phyloP scores from a whole-genome alignment of 2,888 invertebrate genomes.

The Stomorhina lunata region DNA sequence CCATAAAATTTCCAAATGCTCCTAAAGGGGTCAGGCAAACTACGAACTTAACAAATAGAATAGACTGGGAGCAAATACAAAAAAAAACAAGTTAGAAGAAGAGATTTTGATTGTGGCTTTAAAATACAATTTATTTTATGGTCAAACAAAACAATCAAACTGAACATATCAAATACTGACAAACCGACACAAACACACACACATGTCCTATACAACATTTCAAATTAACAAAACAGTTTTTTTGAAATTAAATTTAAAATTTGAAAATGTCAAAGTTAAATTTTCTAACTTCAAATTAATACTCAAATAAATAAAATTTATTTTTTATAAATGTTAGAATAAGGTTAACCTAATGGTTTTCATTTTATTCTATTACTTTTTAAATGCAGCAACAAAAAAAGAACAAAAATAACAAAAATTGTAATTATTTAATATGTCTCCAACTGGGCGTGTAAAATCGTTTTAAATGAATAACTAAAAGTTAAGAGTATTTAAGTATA shows the following conservation, averaged over 20 bases:
- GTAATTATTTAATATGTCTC: slow-evolving; percentile 49
- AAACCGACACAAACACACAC: neutral
- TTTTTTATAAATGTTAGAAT: neutral
- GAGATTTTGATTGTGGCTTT: slow-evolving; percentile 57
- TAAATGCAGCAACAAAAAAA: no score
- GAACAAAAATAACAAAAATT: slow-evolving; percentile 6
- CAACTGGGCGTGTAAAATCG: slow-evolving; percentile 57
- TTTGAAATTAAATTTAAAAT: slow-evolving; percentile 16
- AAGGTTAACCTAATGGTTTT: slow-evolving; percentile 50
- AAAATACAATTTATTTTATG: slow-evolving; percentile 66
- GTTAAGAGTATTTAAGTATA: no score
- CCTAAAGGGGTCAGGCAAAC: slow-evolving; percentile 11
- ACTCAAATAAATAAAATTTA: neutral
- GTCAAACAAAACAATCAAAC: slow-evolving; percentile 59
- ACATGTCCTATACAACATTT: neutral
- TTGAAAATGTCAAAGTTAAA: slow-evolving; percentile 12
- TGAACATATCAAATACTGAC: neutral
- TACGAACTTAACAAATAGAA: neutral
- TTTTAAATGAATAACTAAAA: slow-evolving; percentile 54
- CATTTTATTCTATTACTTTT: neutral
- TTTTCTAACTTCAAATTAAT: slow-evolving; percentile 4
- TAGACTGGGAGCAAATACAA: neutral
- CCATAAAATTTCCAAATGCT: slow-evolving; percentile 31
- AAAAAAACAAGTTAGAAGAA: neutral
- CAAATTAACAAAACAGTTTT: slow-evolving; percentile 25